Conservation (phyloP, 2,797 vertebrate genomes). For the Chloroceryle inda region DNA sequence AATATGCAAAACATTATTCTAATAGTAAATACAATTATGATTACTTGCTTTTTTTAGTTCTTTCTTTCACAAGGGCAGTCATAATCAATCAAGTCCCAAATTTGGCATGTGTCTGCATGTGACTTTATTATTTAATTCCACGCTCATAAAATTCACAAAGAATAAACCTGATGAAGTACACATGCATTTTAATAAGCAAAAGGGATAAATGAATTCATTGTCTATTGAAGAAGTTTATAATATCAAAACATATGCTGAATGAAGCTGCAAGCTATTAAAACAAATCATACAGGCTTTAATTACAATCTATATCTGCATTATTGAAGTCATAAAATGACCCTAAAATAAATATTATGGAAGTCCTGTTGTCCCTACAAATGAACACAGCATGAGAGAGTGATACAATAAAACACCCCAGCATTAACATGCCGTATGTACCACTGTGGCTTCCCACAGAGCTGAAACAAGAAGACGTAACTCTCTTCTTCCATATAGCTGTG, state of each 20-base stretch:
- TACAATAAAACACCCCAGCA: constrained; percentile 39
- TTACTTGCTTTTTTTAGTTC: neutral
- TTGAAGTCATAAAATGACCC: constrained; percentile 69
- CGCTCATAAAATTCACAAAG: constrained; percentile 21
- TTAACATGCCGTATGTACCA: neutral
- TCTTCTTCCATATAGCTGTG: constrained; percentile 8
- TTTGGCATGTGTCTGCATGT: neutral
- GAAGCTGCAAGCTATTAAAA: constrained; percentile 59
- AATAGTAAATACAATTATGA: neutral
- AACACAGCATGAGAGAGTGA: constrained; percentile 29
- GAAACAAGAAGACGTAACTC: neutral
- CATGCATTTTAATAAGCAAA: constrained; percentile 53
- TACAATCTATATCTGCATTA: constrained; percentile 60
- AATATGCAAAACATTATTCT: constrained; percentile 11
- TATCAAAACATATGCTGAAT: constrained; percentile 39
- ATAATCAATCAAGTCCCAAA: neutral
- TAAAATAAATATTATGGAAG: constrained; percentile 68
- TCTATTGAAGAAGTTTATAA: constrained; percentile 61
- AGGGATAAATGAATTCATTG: constrained; percentile 60
- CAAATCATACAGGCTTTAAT: constrained; percentile 66
- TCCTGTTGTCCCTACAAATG: constrained; percentile 58
- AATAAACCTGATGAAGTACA: constrained; percentile 55
- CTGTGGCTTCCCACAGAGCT: constrained; percentile 41
- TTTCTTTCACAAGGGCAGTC: constrained; percentile 1
- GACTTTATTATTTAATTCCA: constrained; percentile 29